These are phyloP conservation scores for Chaetura pelagica DNA, from an alignment of 2,113 vertebrate genomes.

Conservation along the genomic window DNA sequence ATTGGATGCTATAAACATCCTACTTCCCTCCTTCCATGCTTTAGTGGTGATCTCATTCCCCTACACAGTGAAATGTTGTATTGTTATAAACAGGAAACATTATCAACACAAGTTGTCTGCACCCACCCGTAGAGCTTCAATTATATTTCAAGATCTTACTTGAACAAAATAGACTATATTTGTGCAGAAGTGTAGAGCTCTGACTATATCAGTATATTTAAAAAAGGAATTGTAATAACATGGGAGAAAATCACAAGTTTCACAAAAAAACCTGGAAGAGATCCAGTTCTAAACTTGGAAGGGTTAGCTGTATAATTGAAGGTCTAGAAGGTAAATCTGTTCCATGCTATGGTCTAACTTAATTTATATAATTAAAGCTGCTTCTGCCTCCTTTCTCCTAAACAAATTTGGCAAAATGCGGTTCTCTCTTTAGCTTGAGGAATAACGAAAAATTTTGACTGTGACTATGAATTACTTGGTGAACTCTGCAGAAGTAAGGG, in stretches of 20 bases:
- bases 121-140: neutral
- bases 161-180: neutral
- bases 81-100: conserved; percentile 61
- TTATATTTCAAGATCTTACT: conserved; percentile 22
- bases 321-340: neutral
- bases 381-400: neutral
- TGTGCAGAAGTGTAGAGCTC: neutral
- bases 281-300: neutral
- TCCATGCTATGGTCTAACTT: neutral
- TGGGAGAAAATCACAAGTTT: neutral
- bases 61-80: neutral
- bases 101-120: conserved; percentile 36
- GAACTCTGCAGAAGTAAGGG: neutral
- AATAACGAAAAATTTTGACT: neutral
- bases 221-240: neutral
- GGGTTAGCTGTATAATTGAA: neutral
- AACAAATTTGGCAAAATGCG: neutral
- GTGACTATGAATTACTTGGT: neutral
- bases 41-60: conserved; percentile 18
- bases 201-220: neutral
- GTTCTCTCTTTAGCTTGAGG: neutral
- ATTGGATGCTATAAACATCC: conserved; percentile 5
- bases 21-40: neutral
- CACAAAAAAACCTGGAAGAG: neutral
- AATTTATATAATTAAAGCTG: neutral